Base-by-base conservation (phyloP, 2,888 invertebrate species). In the Dryococelus australis region DNA sequence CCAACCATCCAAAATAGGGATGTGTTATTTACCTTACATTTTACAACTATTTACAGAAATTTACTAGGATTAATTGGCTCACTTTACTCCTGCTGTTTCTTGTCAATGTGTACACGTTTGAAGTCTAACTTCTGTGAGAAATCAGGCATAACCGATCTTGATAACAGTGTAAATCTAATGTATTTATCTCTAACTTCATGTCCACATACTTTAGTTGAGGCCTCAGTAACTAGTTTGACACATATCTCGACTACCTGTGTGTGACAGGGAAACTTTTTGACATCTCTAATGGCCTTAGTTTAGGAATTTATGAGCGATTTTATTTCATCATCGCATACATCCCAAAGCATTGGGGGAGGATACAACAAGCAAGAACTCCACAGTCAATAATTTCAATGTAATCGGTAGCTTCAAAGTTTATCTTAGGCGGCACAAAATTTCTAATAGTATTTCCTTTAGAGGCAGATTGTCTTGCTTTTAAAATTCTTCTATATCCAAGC, bases 371-470 rank as follows among this genome's bases (percentile, higher is more conserved):
- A n/a, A n/a, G n/a, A 65, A 16, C 16, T 20, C 65, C 16, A 8
- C 65, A 65, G 65, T 65, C 65, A 65, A 65, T 65, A 6, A 65
- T 65, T 8, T 65, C 65, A 65, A n/a, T n/a, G n/a, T 65, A 65
- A 65, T 65, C 65, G 8, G 65, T 65, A 20, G 65, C 65, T 16
- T 65, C 65, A 65, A 65, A 65, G 65, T 65, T 65, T 20, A 65
- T 65, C 24, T 65, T 65, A 65, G 65, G 65, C 16, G 65, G 65
- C 16, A 20, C 65, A 65, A 65, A 65, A 16, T 65, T 65, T 65
- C 10, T 65, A 65, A 65, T 65, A 65, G 65, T 65, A 13, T 65
- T 65, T 65, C 65, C 65, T 65, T 81, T 81, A 81, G 81, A 20
- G 35, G n/a, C n/a, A n/a, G n/a, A n/a, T n/a, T n/a, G n/a, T n/a